phyloP scores from a whole-genome alignment of 2,113 vertebrate species.

The Rhinolophus ferrumequinum region DNA sequence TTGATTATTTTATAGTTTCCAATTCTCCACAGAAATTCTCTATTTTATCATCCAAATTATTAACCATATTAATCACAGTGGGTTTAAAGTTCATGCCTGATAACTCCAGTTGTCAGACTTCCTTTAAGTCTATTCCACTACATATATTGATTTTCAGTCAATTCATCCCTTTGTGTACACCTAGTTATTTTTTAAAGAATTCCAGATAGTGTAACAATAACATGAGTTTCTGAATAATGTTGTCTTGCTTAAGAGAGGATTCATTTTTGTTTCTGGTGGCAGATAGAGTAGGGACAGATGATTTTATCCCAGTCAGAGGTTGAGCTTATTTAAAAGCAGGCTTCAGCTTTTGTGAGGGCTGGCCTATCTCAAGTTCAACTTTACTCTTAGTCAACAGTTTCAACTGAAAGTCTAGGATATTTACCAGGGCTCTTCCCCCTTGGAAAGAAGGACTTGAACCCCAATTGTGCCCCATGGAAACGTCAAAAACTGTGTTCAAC shows the following conservation, averaged over 20 bases:
- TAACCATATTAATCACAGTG: not conserved
- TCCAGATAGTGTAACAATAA: not conserved
- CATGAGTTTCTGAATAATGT: not conserved
- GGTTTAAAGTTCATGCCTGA: not conserved
- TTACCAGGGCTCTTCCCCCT: not conserved
- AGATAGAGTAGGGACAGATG: not conserved
- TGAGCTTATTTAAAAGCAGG: too few species aligned
- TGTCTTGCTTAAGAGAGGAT: not conserved
- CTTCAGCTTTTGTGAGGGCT: not conserved
- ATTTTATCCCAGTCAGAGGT: not conserved
- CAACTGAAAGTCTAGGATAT: not conserved
- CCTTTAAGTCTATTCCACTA: not conserved
- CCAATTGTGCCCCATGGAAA: not conserved
- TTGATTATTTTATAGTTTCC: slow-evolving; percentile 2
- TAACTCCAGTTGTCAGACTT: not conserved
- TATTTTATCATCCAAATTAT: not conserved
- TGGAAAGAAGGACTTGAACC: not conserved
- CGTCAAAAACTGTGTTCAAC: not conserved
- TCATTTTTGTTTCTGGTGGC: not conserved
- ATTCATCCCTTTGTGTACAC: not conserved
- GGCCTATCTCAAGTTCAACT: not conserved
- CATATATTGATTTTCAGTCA: not conserved
- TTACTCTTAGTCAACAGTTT: not conserved
- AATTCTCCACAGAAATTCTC: not conserved
- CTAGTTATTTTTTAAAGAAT: not conserved